Conservation (phyloP, 30 jellyfish, hydroid and myxozoan genomes). For the Cassiopea xamachana region DNA sequence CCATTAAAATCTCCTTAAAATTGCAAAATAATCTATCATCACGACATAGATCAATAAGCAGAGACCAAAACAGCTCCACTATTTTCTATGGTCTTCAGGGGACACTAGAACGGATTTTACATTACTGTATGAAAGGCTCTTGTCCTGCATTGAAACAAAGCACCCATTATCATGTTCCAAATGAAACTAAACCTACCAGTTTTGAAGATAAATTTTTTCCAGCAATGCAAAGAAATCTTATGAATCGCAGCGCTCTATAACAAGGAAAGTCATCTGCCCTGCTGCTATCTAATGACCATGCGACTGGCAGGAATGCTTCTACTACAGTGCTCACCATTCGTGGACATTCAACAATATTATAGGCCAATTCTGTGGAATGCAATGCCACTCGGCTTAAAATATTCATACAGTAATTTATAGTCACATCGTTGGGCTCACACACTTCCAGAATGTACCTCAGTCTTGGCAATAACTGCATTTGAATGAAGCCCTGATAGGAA, state of each 20-base stretch:
- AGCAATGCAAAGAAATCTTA: constrained; percentile 66
- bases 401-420: constrained; percentile 65
- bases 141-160: too few relatives aligned
- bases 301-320: constrained; percentile 34
- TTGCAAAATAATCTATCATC: too few relatives aligned
- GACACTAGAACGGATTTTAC: neutral
- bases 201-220: constrained; percentile 70
- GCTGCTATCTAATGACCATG: constrained; percentile 30
- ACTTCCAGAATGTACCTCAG: constrained; percentile 79
- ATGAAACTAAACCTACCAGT: constrained; percentile 56
- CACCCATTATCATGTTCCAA: neutral
- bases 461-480: constrained; percentile 83
- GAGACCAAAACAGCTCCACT: too few relatives aligned
- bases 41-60: too few relatives aligned
- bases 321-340: constrained; percentile 64
- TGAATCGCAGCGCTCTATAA: constrained; percentile 63
- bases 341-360: constrained; percentile 80
- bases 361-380: constrained; percentile 82
- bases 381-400: constrained; percentile 73
- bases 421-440: constrained; percentile 60
- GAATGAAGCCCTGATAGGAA: constrained; percentile 77
- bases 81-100: too few relatives aligned
- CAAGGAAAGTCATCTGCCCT: neutral
- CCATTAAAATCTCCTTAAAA: too few relatives aligned
- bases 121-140: neutral